A percentile compares a stretch with the other conserved stretches of the same genome.
phyloP scores from a whole-genome alignment of 2,888 invertebrate genomes.

The Habrosyne pyritoides region DNA sequence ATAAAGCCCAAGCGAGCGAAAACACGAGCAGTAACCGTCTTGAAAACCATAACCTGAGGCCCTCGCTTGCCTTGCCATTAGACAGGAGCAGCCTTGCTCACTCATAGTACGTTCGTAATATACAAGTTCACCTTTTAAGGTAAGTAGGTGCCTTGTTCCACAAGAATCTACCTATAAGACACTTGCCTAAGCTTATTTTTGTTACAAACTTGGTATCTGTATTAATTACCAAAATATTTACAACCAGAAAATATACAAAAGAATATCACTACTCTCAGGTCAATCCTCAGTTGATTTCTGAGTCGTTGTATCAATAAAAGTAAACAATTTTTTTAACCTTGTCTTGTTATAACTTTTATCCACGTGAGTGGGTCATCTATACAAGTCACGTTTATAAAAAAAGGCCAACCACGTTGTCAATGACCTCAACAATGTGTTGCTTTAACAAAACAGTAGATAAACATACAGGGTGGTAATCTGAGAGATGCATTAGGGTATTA shows the following conservation, averaged over 20 bases:
- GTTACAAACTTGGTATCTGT: too few relatives aligned
- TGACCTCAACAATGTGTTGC: too few relatives aligned
- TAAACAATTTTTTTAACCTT: too few relatives aligned
- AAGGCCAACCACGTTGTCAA: too few relatives aligned
- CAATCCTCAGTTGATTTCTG: background rate
- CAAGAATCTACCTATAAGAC: background rate
- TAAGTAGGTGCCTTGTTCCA: background rate
- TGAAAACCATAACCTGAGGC: background rate
- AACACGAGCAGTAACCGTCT: background rate
- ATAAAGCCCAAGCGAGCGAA: background rate
- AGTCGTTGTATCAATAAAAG: background rate
- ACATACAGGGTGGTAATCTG: too few relatives aligned
- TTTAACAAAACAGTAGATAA: too few relatives aligned
- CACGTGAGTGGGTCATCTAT: too few relatives aligned
- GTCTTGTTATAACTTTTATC: too few relatives aligned
- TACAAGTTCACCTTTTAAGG: background rate
- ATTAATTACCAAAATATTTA: background rate
- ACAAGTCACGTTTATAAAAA: too few relatives aligned
- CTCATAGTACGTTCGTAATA: background rate
- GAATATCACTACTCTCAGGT: background rate
- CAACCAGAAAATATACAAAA: background rate
- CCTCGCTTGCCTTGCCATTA: background rate
- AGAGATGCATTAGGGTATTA: too few relatives aligned
- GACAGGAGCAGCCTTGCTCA: background rate
- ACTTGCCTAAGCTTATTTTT: too few relatives aligned